Evolutionary conservation across 2,797 vertebrate genomes (phyloP), one percentile per base, ranked within the genome.

Genomic region (Pseudocheirus occidentalis): DNA sequence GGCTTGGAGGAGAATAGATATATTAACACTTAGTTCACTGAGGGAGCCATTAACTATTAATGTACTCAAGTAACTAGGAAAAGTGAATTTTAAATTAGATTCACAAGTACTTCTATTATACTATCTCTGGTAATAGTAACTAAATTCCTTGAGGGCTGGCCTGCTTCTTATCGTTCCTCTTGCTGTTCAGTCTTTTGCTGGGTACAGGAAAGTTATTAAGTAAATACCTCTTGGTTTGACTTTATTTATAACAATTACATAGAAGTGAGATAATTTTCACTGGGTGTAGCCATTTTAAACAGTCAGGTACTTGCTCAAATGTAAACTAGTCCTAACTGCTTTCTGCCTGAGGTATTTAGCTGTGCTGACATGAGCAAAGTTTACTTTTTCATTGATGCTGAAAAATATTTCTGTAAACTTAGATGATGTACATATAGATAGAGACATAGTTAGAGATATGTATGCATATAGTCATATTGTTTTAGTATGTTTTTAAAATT

Each of bases 81-180:
- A 94, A 92, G 9, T 2, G 31, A 91, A 92, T 92, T 96, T 93
- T 92, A 96, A 93, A 95, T 53, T 95, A 96, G 93, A 92, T 52
- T 56, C 0, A 90, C 81, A 13, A 27, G 40, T 94, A 27, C 11
- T 81, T 96, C 6, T 34, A 28, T 10, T 31, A 59, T 96, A 46
- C 66, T 93, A 6, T 87, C 52, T 95, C 95, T 90, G 92, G 29
- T 2, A 4, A 5, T 1, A 55, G 29, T 59, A 7, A 81, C 13
- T 54, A 62, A 59, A 52, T 27, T 93, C 81, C 28, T 40, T 91
- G 52, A 92, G 13, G 11, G n/a, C 94, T 95, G 91, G 91, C 89
- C 31, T 66, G 14, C 59, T 66, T 34, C 12, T 66, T 5, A 34
- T 5, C 31, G 0, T 62, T 27, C 40, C 31, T 46, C 73, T 46